Evolutionary conservation across 2,797 vertebrate genomes (phyloP).

Genomic region (Danionella dracula): DNA sequence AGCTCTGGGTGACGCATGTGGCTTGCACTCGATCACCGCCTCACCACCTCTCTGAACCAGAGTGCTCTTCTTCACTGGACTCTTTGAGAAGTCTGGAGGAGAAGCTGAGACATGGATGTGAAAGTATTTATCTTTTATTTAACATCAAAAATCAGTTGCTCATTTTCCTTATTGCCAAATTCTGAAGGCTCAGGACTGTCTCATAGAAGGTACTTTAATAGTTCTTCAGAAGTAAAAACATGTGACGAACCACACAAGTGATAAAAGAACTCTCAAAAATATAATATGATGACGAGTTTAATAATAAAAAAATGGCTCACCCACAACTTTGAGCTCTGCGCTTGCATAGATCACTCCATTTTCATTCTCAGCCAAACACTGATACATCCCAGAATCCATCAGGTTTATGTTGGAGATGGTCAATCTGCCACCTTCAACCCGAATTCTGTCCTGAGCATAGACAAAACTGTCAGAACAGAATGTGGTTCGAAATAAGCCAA

Average conservation of each 20-base stretch:
- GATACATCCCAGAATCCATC: slow-evolving; percentile 72
- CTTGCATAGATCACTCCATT: slow-evolving; percentile 65
- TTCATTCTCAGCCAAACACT: slow-evolving; percentile 70
- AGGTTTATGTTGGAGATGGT: slow-evolving; percentile 62
- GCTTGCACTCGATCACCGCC: slow-evolving; percentile 73
- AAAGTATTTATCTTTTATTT: neutral
- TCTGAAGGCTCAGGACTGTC: no score
- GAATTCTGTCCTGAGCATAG: slow-evolving; percentile 58
- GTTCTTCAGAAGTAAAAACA: no score
- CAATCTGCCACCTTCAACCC: slow-evolving; percentile 59
- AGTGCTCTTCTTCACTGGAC: slow-evolving; percentile 72
- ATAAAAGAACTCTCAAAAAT: no score
- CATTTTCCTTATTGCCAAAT: no score
- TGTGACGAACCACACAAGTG: no score
- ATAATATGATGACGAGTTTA: no score
- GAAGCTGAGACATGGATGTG: slow-evolving; percentile 64
- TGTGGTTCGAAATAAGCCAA: neutral
- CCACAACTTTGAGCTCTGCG: slow-evolving; percentile 72
- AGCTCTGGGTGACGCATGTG: slow-evolving; percentile 77
- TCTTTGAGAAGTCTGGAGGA: slow-evolving; percentile 78
- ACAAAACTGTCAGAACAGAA: slow-evolving; percentile 7
- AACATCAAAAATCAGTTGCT: no score
- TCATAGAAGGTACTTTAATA: no score
- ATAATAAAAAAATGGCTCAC: slow-evolving; percentile 51
- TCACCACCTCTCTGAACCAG: slow-evolving; percentile 78